These are phyloP conservation scores for Oenanthe melanoleuca DNA, from an alignment of 2,113 vertebrate species.

Conservation along the genomic window DNA sequence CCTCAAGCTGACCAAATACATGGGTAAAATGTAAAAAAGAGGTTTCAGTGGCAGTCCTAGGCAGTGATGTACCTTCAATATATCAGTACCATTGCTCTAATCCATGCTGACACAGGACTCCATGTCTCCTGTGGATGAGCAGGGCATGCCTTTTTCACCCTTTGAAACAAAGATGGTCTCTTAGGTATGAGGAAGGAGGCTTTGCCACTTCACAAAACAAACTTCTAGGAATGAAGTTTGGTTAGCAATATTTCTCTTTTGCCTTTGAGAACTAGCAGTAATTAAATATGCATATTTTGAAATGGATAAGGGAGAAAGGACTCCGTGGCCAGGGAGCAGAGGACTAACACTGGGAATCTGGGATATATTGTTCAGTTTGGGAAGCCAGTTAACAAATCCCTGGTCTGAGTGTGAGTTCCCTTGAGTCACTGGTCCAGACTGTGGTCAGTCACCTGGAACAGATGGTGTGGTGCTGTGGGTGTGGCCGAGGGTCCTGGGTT, in stretches of 20 bases:
- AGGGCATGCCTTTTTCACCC: not conserved
- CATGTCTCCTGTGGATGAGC: not conserved
- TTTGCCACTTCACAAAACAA: not conserved
- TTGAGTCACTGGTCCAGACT: not conserved
- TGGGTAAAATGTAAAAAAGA: not conserved
- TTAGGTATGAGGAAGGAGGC: not conserved
- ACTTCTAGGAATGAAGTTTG: not conserved
- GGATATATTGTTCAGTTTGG: not conserved
- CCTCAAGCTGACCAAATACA: not conserved
- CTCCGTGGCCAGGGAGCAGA: rapidly evolving
- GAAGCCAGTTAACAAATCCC: not conserved
- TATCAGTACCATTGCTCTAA: not conserved
- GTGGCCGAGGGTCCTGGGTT: not conserved
- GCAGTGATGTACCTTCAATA: not conserved
- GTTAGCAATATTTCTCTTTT: not conserved
- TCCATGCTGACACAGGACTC: not conserved
- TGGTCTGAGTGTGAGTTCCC: not conserved
- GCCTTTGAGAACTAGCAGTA: not conserved
- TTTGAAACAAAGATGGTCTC: not conserved
- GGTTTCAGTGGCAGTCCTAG: not conserved
- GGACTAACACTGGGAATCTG: not conserved
- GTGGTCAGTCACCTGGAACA: not conserved
- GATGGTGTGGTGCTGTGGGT: too few relatives aligned
- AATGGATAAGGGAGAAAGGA: not conserved
- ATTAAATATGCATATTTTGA: not conserved